Evolutionary conservation across 2,797 vertebrate genomes (phyloP).

Genomic region (Phrynocephalus vlangalii): DNA sequence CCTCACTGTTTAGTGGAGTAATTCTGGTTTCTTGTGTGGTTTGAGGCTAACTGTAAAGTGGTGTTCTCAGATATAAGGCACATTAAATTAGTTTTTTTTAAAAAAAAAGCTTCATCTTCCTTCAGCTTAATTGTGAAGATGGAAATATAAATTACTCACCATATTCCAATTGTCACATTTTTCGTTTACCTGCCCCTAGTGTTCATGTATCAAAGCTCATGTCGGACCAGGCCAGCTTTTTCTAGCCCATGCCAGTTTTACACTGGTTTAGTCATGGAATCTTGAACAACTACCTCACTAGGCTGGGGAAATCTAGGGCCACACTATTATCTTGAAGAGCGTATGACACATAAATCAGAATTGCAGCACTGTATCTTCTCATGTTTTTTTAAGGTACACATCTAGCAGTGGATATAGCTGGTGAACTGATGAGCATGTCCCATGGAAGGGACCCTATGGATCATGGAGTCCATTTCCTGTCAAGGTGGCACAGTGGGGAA

Average conservation of each 20-base stretch:
- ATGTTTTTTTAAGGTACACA: not conserved
- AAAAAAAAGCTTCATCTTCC: conserved; percentile 15
- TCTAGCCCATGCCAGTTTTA: too few relatives aligned
- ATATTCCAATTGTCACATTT: conserved; percentile 9
- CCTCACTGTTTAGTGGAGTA: conserved; percentile 46
- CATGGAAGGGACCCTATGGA: not conserved
- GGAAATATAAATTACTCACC: not conserved
- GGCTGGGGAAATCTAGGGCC: too few relatives aligned
- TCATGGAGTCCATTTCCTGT: too few relatives aligned
- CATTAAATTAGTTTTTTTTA: conserved; percentile 26
- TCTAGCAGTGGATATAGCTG: not conserved
- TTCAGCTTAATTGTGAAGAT: conserved; percentile 17
- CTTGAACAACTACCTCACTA: too few relatives aligned
- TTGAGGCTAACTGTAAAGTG: not conserved
- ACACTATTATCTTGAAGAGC: too few relatives aligned
- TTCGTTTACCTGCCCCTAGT: not conserved
- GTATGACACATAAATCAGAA: too few relatives aligned
- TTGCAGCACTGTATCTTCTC: not conserved
- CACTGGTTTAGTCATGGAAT: too few relatives aligned
- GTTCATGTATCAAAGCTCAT: not conserved
- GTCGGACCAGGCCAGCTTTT: too few relatives aligned
- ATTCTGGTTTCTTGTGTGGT: conserved; percentile 29
- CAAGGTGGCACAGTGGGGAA: too few relatives aligned
- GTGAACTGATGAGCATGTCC: not conserved
- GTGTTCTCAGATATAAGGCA: conserved; percentile 31